Base-by-base conservation (phyloP, 2,888 invertebrate species). In the Cyaniris semiargus region DNA sequence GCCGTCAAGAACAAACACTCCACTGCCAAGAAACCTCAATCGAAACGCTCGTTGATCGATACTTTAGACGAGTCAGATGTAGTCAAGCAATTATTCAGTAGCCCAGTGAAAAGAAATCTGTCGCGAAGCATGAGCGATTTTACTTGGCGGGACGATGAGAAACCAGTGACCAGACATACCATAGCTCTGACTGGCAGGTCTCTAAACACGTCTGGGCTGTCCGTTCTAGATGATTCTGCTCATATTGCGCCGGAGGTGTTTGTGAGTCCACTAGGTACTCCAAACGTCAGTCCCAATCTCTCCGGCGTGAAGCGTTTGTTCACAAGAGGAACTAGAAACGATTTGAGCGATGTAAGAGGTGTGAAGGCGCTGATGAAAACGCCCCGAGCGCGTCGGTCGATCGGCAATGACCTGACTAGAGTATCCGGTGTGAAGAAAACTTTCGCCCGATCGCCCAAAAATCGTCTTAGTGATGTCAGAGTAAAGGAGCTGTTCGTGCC, bases 121-220 rank as follows among this genome's bases (percentile, higher is more conserved):
- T 94, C 94, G 1, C 92, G 89, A 75, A 94, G 94, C 75, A 93
- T 94, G 90, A 90, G 87, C 0, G 92, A 94, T 78, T 92, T 90
- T 80, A 90, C 90, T 23, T 88, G 83, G 60, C 87, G 87, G 6
- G 89, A 90, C 1, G 89, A 89, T 0, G 81, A 82, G 0, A 81
- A 75, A 0, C 78, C 71, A 1, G 27, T 82, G 84, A 10, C 84
- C 83, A 84, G 89, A 0, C 83, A 86, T 70, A 87, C 88, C 0
- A 77, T 85, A 27, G 88, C 88, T 0, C 10, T 82, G 18, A 78
- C 83, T 0, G 86, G 81, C 0, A 78, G 81, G 0, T 84, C 86
- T 0, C 84, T 85, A 0, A 86, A 88, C 7, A 77, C 81, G 18
- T 87, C 88, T 0, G 53, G 23, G 3, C 66, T 66, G 66, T 74